Evolutionary conservation across 2,797 vertebrate species (phyloP).

Genomic region (Ficedula albicollis): DNA sequence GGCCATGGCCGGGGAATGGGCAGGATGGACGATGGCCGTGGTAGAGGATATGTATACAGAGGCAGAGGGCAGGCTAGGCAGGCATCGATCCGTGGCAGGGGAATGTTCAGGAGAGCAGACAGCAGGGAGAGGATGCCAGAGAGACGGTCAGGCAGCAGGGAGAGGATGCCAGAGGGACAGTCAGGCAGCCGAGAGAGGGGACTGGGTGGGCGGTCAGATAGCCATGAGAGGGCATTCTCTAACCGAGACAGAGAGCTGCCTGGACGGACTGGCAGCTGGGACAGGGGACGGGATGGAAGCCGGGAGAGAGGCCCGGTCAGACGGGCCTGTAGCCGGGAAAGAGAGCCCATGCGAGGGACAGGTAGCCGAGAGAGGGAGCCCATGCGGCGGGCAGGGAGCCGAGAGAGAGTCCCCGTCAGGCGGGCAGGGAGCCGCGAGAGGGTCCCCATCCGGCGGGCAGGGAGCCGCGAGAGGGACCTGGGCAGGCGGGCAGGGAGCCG

Average conservation of each 20-base stretch:
- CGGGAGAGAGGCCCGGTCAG: conserved; percentile 66
- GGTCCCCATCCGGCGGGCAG: conserved; percentile 48
- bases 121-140: conserved; percentile 62
- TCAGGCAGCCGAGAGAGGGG: conserved; percentile 71
- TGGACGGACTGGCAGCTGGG: conserved; percentile 18
- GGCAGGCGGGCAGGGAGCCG: conserved; percentile 62
- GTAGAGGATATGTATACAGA: conserved; percentile 73
- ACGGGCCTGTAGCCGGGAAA: conserved; percentile 60
- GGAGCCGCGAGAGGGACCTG: conserved; percentile 65
- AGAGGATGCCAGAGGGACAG: conserved; percentile 67
- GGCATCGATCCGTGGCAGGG: conserved; percentile 64
- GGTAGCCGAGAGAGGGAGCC: conserved; percentile 65
- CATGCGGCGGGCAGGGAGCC: conserved; percentile 51
- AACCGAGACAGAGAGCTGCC: conserved; percentile 47
- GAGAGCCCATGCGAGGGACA: conserved; percentile 31
- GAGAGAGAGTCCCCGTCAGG: conserved; percentile 58
- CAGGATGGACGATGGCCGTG: conserved; percentile 72
- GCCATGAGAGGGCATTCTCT: conserved; percentile 66
- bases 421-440: conserved; percentile 68
- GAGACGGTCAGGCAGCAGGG: conserved; percentile 63
- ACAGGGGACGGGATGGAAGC: conserved; percentile 54
- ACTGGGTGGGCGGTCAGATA: conserved; percentile 56
- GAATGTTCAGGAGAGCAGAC: conserved; percentile 70
- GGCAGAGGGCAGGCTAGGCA: conserved; percentile 71
- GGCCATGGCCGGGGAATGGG: conserved; percentile 68